A percentile compares a stretch with the other conserved stretches of the same genome.
Evolutionary conservation across 2,113 vertebrate species (phyloP).

Genomic region (Syngnathus floridae): DNA sequence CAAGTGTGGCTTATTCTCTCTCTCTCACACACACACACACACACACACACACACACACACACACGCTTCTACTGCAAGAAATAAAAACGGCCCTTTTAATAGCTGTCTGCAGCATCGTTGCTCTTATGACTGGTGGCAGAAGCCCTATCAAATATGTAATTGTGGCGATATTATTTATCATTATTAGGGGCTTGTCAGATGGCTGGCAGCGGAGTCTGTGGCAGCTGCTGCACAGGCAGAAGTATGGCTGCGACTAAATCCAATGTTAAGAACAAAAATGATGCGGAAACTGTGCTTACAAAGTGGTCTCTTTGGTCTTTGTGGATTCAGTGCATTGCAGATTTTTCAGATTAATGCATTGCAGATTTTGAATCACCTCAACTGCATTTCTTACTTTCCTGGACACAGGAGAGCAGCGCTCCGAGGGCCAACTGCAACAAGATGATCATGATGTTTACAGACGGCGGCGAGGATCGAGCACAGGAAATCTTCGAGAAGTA

Average conservation of each 20-base stretch:
- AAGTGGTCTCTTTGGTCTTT: background rate
- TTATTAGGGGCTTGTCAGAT: constrained; percentile 74
- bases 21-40: background rate
- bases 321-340: background rate
- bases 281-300: background rate
- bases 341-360: background rate
- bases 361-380: background rate
- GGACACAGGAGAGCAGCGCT: constrained; percentile 78
- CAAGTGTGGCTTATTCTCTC: constrained; percentile 39
- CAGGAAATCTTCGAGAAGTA: constrained; percentile 97
- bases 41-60: background rate
- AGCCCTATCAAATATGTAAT: constrained; percentile 65
- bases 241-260: constrained; percentile 3
- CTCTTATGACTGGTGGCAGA: constrained; percentile 55
- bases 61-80: constrained; percentile 31
- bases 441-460: constrained; percentile 99
- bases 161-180: constrained; percentile 72
- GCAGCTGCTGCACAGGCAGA: constrained; percentile 41
- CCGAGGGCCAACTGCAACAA: constrained; percentile 97
- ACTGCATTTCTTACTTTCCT: constrained; percentile 10
- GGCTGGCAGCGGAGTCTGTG: constrained; percentile 63
- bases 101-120: constrained; percentile 40
- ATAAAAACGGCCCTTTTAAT: constrained; percentile 54
- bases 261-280: constrained; percentile 11
- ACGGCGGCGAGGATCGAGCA: constrained; percentile 91